A percentile compares a stretch with the other conserved stretches of the same genome.
These are phyloP conservation scores for Casuarius casuarius DNA, from an alignment of 2,113 vertebrate species.

Conservation along the genomic window DNA sequence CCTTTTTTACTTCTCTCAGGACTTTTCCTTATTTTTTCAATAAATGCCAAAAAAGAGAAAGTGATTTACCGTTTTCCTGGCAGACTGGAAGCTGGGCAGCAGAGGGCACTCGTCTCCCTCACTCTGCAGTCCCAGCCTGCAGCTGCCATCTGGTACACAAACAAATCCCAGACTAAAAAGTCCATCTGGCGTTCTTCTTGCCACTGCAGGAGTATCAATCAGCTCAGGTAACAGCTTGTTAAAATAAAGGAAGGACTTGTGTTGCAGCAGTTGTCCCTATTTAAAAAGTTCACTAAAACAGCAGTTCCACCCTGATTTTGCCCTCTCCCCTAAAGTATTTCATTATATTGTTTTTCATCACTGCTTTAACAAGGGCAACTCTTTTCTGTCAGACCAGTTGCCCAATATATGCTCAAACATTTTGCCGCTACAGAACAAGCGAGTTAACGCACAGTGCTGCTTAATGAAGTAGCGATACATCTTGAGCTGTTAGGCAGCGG, in stretches of 20 bases:
- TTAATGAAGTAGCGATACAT: not conserved
- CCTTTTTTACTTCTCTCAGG: not conserved
- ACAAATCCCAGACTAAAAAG: not conserved
- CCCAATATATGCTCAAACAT: not conserved
- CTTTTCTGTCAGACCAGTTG: not conserved
- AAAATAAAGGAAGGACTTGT: not conserved
- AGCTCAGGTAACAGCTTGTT: constrained; percentile 27
- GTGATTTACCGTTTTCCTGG: not conserved
- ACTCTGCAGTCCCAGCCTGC: not conserved
- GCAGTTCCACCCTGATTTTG: not conserved
- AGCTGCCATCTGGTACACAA: not conserved
- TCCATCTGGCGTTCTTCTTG: not conserved
- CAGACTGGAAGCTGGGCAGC: not conserved
- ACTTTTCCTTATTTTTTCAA: not conserved
- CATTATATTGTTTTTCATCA: fast-evolving
- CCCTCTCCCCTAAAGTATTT: not conserved
- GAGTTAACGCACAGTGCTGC: not conserved
- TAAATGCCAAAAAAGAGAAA: not conserved
- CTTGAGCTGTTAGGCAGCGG: not conserved
- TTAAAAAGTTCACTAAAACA: not conserved
- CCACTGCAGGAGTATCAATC: not conserved
- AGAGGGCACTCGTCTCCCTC: constrained; percentile 51
- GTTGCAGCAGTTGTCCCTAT: not conserved
- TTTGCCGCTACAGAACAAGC: constrained; percentile 13
- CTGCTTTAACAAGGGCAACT: fast-evolving